Evolutionary conservation across 2,797 vertebrate species (phyloP).

Genomic region (Zenarchopterus dispar): DNA sequence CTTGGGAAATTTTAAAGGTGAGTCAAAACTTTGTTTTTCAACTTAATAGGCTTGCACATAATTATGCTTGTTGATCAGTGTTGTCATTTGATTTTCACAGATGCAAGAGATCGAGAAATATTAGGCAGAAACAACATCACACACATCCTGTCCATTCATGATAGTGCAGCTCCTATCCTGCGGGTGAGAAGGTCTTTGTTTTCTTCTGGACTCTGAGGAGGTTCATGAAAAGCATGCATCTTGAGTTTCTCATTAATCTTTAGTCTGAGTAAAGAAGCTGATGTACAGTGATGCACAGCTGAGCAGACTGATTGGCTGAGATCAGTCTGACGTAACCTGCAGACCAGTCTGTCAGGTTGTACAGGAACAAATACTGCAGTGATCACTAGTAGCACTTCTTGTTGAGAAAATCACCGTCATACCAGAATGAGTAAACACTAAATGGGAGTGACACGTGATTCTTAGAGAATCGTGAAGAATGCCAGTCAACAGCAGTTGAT

Average conservation of each 20-base stretch:
- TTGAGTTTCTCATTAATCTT: background rate
- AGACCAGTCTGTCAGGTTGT: constrained; percentile 63
- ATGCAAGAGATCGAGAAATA: constrained; percentile 91
- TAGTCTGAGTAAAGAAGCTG: background rate
- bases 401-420: constrained; percentile 16
- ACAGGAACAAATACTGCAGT: constrained; percentile 29
- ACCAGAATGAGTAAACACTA: constrained; percentile 25
- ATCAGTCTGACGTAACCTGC: background rate
- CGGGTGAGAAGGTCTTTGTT: constrained; percentile 80
- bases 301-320: constrained; percentile 5
- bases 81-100: constrained; percentile 67
- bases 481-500: constrained; percentile 47
- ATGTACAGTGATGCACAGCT: background rate
- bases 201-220: background rate
- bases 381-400: background rate
- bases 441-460: constrained; percentile 27
- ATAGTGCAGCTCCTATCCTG: constrained; percentile 91
- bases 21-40: constrained; percentile 13
- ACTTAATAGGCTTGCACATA: background rate
- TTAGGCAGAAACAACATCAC: constrained; percentile 94
- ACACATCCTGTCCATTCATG: constrained; percentile 91
- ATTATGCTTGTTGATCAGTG: background rate
- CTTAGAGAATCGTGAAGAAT: constrained; percentile 26
- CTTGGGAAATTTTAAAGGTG: constrained; percentile 96
- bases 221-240: background rate